These are phyloP conservation scores for Deroplatys truncata DNA, from an alignment of 2,888 invertebrate species.

Conservation along the genomic window DNA sequence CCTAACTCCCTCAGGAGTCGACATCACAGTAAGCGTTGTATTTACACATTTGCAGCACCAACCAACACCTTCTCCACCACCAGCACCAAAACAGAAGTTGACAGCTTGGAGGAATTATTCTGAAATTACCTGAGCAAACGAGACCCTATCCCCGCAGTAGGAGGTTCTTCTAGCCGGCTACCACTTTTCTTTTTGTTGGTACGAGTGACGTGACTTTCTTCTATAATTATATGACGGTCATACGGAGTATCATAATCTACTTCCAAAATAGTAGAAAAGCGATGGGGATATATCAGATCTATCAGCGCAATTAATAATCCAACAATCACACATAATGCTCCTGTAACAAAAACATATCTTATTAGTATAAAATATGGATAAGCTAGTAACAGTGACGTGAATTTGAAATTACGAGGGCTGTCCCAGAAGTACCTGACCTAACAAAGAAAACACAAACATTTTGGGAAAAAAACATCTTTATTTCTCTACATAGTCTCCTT, in stretches of 20 bases:
- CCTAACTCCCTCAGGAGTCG: no score
- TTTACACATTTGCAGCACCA: not conserved
- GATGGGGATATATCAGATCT: slow-evolving; percentile 83
- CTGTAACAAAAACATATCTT: slow-evolving; percentile 47
- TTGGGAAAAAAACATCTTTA: no score
- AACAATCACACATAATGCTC: slow-evolving; percentile 69
- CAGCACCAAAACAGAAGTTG: not conserved
- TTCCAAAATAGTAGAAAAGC: slow-evolving; percentile 85
- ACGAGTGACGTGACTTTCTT: slow-evolving; percentile 73
- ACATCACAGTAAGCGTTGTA: not conserved
- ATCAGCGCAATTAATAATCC: slow-evolving; percentile 78
- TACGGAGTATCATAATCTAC: slow-evolving; percentile 94
- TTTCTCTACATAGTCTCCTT: no score
- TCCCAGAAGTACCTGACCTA: no score
- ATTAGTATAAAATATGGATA: no score
- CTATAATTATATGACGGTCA: slow-evolving; percentile 86
- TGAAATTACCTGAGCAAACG: slow-evolving; percentile 63
- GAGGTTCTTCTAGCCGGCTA: slow-evolving; percentile 54
- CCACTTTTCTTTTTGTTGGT: slow-evolving; percentile 56
- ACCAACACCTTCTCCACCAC: not conserved
- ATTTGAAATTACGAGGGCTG: no score
- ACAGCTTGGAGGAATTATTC: not conserved
- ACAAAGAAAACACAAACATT: no score
- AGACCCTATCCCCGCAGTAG: slow-evolving; percentile 53
- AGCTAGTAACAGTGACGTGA: no score